A percentile compares a stretch with the other conserved stretches of the same genome.
These are phyloP conservation scores for Altica lythri DNA, from an alignment of 2,888 invertebrate genomes.

Conservation along the genomic window DNA sequence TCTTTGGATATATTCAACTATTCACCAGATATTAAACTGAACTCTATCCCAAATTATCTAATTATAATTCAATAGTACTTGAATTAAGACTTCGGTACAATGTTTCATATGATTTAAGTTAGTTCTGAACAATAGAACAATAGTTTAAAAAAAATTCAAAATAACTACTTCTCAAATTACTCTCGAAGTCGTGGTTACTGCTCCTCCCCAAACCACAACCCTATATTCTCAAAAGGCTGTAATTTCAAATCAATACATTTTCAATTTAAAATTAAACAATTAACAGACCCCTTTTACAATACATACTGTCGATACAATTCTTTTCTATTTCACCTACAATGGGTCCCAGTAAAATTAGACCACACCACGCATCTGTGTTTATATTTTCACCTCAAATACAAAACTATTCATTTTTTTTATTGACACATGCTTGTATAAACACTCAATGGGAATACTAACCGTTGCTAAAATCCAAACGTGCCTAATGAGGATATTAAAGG, in stretches of 20 bases:
- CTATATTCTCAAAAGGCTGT: conserved; percentile 3
- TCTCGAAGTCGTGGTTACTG: background rate
- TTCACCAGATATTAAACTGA: too few species aligned
- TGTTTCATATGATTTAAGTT: too few species aligned
- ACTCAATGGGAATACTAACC: background rate
- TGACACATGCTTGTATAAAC: background rate
- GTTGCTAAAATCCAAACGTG: conserved; percentile 7
- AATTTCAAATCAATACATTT: conserved; percentile 11
- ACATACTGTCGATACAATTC: background rate
- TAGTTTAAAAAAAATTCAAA: background rate
- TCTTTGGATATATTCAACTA: too few species aligned
- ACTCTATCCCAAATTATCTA: too few species aligned
- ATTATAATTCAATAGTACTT: too few species aligned
- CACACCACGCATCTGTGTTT: conserved; percentile 8
- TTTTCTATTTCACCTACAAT: conserved; percentile 1
- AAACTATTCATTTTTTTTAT: conserved; percentile 1
- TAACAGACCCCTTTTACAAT: conserved; percentile 2
- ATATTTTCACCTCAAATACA: background rate
- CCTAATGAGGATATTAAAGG: conserved; percentile 4
- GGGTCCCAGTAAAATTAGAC: background rate
- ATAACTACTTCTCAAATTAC: background rate
- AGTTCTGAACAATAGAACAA: background rate
- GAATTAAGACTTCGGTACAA: too few species aligned
- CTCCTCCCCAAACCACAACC: conserved; percentile 10
- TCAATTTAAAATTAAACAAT: conserved; percentile 9